Percentiles rank a stretch among this genome's conserved stretches.
These are phyloP conservation scores for Remorina albescens DNA, from an alignment of 2,797 vertebrate genomes.

Conservation along the genomic window DNA sequence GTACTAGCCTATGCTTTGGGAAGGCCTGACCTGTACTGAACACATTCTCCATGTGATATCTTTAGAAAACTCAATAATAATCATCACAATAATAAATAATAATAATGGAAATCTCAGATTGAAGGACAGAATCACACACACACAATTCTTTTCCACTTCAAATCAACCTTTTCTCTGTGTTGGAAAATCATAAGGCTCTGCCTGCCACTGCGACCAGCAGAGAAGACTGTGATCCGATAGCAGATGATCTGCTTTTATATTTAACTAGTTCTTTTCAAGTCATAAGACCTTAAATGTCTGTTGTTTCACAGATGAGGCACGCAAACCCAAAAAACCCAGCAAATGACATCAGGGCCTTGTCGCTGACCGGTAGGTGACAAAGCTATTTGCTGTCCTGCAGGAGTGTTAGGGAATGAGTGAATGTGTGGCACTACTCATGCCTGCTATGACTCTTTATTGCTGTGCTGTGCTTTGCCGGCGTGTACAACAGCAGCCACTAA, in stretches of 20 bases:
- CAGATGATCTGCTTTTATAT: conserved; percentile 31
- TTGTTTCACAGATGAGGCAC: too few relatives aligned
- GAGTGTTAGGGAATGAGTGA: conserved; percentile 34
- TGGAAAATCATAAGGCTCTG: not conserved
- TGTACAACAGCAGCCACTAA: conserved; percentile 76
- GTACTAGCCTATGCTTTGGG: not conserved
- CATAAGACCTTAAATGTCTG: conserved; percentile 9
- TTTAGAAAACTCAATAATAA: too few relatives aligned
- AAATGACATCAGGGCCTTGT: conserved; percentile 29
- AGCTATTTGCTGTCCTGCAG: conserved; percentile 26
- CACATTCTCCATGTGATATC: too few relatives aligned
- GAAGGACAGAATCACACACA: not conserved
- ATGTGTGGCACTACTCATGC: conserved; percentile 52
- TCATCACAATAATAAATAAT: not conserved
- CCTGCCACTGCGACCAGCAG: not conserved
- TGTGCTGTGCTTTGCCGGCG: conserved; percentile 34
- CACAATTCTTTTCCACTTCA: not conserved
- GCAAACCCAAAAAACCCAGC: conserved; percentile 23
- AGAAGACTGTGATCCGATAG: not conserved
- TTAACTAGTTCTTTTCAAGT: conserved; percentile 3
- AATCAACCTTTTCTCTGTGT: not conserved
- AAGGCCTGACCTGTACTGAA: not conserved
- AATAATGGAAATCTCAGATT: not conserved
- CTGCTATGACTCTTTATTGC: conserved; percentile 72
- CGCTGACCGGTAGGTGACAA: conserved; percentile 55